Conservation (phyloP, 1,140 invertebrate genomes). For the Neodiprion fabricii region DNA sequence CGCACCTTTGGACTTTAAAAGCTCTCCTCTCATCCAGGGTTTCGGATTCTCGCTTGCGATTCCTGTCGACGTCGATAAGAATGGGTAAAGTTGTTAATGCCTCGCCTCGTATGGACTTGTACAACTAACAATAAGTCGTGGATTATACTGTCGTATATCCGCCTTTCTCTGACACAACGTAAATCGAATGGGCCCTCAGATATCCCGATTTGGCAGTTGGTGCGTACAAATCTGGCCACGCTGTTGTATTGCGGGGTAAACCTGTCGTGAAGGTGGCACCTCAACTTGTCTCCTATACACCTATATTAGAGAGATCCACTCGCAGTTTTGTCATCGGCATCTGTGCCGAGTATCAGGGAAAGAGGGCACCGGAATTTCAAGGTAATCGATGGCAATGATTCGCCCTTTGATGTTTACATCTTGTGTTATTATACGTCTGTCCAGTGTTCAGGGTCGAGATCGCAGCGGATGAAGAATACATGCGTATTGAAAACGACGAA, state of each 20-base stretch:
- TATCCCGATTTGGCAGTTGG: slow-evolving; percentile 67
- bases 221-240: slow-evolving; percentile 65
- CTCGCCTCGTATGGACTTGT: too few species aligned
- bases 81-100: slow-evolving; percentile 58
- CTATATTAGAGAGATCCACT: slow-evolving; percentile 56
- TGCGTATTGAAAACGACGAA: slow-evolving; percentile 26
- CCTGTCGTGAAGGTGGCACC: slow-evolving; percentile 61
- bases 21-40: slow-evolving; percentile 39
- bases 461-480: slow-evolving; percentile 33
- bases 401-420: neutral
- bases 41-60: slow-evolving; percentile 71
- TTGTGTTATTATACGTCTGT: too few species aligned
- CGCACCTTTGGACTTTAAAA: slow-evolving; percentile 32
- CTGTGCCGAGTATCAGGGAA: slow-evolving; percentile 38
- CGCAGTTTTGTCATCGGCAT: slow-evolving; percentile 46
- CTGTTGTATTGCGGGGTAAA: slow-evolving; percentile 64
- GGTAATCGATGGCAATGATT: slow-evolving; percentile 24
- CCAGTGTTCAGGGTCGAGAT: slow-evolving; percentile 26
- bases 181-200: slow-evolving; percentile 16
- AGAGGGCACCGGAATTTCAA: slow-evolving; percentile 18
- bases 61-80: slow-evolving; percentile 69
- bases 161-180: neutral
- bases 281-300: slow-evolving; percentile 36
- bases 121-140: too few species aligned
- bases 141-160: too few species aligned